Evolutionary conservation across 2,888 invertebrate genomes (phyloP).

Genomic region (Thymelicus lineola): DNA sequence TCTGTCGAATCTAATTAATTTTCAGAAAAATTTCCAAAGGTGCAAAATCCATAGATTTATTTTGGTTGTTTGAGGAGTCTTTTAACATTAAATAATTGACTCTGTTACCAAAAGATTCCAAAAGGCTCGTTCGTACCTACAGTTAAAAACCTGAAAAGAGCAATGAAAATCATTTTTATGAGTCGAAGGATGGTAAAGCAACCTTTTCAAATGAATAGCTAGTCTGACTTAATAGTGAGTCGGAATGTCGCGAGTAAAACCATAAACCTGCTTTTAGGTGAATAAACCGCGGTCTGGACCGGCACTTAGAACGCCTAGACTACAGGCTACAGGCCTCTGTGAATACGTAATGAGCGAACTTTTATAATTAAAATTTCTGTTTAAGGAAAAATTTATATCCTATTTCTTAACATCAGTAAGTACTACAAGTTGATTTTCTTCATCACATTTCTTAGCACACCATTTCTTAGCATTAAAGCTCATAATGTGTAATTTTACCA

Average conservation of each 20-base stretch:
- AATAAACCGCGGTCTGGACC: slow-evolving; percentile 58
- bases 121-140: background rate
- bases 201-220: slow-evolving; percentile 40
- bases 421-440: background rate
- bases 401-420: slow-evolving; percentile 19
- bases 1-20: no score
- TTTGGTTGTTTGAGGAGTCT: no score
- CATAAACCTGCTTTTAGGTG: slow-evolving; percentile 63
- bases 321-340: slow-evolving; percentile 51
- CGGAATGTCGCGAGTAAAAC: slow-evolving; percentile 53
- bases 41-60: no score
- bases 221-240: slow-evolving; percentile 52
- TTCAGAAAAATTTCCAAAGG: no score
- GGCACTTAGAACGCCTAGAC: slow-evolving; percentile 55
- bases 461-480: slow-evolving; percentile 3
- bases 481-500: slow-evolving; percentile 5
- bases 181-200: slow-evolving; percentile 45
- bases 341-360: slow-evolving; percentile 65
- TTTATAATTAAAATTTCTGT: slow-evolving; percentile 59
- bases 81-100: no score
- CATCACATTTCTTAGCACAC: slow-evolving; percentile 11
- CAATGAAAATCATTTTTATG: slow-evolving; percentile 37
- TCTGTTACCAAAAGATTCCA: background rate
- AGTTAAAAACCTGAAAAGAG: background rate
- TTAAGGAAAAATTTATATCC: slow-evolving; percentile 37